Conservation (phyloP, 2,113 vertebrate species). For the Rana temporaria region DNA sequence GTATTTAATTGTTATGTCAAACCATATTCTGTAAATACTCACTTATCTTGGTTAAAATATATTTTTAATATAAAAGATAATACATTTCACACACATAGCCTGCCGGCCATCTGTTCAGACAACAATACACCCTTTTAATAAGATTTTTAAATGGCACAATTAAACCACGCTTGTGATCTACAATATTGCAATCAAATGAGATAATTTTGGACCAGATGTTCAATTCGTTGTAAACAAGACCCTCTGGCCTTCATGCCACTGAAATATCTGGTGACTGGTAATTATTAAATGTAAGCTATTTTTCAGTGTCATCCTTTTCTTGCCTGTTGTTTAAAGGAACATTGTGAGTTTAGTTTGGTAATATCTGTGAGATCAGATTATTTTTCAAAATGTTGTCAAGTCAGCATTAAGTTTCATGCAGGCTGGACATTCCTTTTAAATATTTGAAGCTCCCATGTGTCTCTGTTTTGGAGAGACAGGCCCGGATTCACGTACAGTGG, state of each 20-base stretch:
- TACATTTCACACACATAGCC: not conserved
- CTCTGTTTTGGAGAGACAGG: too few species aligned
- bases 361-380: too few species aligned
- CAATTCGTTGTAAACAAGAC: not conserved
- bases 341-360: not conserved
- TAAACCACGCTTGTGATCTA: not conserved
- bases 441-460: too few species aligned
- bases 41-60: too few species aligned
- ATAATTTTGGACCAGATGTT: not conserved
- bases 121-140: not conserved
- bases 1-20: too few species aligned
- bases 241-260: not conserved
- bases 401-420: too few species aligned
- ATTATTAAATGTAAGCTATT: not conserved
- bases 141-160: not conserved
- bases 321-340: not conserved
- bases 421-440: too few species aligned
- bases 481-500: too few species aligned
- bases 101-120: not conserved
- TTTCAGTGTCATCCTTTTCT: not conserved
- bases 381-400: too few species aligned
- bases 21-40: too few species aligned
- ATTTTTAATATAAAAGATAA: not conserved
- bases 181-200: not conserved
- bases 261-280: not conserved